These are phyloP conservation scores for Caenorhabditis doughertyi DNA, from an alignment of 2,888 invertebrate species.

Conservation along the genomic window DNA sequence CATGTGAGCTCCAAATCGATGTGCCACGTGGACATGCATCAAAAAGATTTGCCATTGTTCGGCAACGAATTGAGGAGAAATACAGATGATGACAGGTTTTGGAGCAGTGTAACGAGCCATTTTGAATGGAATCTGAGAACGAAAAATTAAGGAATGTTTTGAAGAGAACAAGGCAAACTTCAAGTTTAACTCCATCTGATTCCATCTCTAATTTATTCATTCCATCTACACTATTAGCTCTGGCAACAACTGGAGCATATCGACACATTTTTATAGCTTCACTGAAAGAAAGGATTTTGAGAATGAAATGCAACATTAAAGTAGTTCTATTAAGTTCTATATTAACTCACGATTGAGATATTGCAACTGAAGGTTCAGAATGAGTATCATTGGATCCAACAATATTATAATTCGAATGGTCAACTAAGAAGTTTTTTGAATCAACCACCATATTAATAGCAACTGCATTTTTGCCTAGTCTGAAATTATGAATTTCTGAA, in stretches of 20 bases:
- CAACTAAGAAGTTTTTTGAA: constrained; percentile 2
- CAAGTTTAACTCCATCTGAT: not conserved
- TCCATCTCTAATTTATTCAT: not conserved
- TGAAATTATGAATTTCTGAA: not conserved
- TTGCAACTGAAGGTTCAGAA: not conserved
- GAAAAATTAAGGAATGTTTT: no score
- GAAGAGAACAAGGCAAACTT: no score
- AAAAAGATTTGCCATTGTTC: constrained; percentile 69
- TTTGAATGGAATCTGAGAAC: constrained; percentile 65
- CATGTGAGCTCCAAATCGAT: constrained; percentile 25
- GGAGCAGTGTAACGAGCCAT: constrained; percentile 29
- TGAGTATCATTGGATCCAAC: not conserved
- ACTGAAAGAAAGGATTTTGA: no score
- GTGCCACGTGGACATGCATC: constrained; percentile 64
- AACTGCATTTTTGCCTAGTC: constrained; percentile 29
- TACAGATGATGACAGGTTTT: constrained; percentile 61
- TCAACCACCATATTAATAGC: constrained; percentile 32
- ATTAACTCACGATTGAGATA: not conserved
- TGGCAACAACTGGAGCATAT: not conserved
- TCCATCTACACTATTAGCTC: not conserved
- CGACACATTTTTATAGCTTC: constrained; percentile 5
- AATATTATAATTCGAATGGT: not conserved
- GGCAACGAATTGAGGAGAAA: constrained; percentile 66
- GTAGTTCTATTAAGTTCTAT: no score
- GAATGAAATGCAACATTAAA: no score